Evolutionary conservation across 2,113 vertebrate species (phyloP).

Genomic region (Sinosuthora webbiana): DNA sequence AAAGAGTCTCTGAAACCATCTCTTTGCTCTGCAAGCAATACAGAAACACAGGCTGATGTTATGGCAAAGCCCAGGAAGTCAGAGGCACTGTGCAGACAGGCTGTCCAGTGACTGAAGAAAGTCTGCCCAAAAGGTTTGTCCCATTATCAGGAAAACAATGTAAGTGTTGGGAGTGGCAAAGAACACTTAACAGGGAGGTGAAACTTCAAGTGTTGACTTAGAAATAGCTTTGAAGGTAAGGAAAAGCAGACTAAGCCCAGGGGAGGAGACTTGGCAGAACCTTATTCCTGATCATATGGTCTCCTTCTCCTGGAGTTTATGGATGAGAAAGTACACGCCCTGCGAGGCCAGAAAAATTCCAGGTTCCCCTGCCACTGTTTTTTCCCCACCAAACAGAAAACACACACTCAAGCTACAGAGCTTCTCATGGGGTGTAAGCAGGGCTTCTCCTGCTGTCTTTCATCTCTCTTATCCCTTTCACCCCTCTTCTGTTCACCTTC

Average conservation of each 20-base stretch:
- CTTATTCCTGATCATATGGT: not conserved
- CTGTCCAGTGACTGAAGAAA: not conserved
- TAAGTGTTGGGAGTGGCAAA: not conserved
- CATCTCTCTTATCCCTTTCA: not conserved
- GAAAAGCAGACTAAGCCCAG: not conserved
- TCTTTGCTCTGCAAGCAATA: not conserved
- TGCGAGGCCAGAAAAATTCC: not conserved
- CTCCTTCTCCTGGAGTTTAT: not conserved
- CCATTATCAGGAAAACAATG: not conserved
- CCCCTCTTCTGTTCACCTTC: not conserved
- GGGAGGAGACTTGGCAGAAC: not conserved
- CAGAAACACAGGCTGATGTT: not conserved
- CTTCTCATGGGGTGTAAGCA: fast-evolving
- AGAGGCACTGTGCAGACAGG: not conserved
- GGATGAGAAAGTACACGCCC: not conserved
- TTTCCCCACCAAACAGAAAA: not conserved
- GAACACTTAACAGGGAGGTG: not conserved
- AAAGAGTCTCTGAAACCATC: not conserved
- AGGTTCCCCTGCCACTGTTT: not conserved
- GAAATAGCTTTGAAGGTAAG: not conserved
- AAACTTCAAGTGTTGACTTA: not conserved
- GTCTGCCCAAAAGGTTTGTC: not conserved
- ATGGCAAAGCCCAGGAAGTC: not conserved
- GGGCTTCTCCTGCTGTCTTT: not conserved
- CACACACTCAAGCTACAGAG: not conserved